These are phyloP conservation scores for Cynodonichthys magdalenae DNA, from an alignment of 2,797 vertebrate species.

Conservation along the genomic window DNA sequence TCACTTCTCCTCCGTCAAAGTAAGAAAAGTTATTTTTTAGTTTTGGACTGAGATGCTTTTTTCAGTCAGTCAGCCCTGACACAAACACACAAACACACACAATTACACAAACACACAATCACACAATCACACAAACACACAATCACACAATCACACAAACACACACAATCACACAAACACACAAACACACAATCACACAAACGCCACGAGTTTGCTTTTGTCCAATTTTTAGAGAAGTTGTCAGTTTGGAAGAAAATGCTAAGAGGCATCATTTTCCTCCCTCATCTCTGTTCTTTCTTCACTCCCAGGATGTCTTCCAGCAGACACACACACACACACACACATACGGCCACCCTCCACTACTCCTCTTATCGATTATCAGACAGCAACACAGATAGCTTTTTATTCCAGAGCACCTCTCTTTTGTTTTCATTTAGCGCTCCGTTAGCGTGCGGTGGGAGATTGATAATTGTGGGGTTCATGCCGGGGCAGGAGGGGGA, in stretches of 20 bases:
- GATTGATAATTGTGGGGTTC: constrained; percentile 58
- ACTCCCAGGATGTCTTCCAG: constrained; percentile 21
- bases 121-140: not conserved
- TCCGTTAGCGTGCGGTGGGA: constrained; percentile 50
- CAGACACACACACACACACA: constrained; percentile 22
- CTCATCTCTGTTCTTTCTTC: constrained; percentile 14
- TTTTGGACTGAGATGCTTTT: not conserved
- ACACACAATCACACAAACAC: not conserved
- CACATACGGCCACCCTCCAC: constrained; percentile 11
- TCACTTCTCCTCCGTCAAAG: constrained; percentile 1
- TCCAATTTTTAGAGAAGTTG: constrained; percentile 40
- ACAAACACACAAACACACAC: too few relatives aligned
- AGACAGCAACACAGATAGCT: constrained; percentile 46
- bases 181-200: constrained; percentile 1
- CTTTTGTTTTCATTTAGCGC: constrained; percentile 78
- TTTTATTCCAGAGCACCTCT: constrained; percentile 46
- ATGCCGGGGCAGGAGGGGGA: constrained; percentile 15
- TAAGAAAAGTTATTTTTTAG: not conserved
- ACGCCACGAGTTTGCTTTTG: constrained; percentile 20
- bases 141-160: not conserved
- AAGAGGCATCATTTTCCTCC: constrained; percentile 28
- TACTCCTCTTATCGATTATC: constrained; percentile 46
- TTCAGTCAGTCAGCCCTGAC: not conserved
- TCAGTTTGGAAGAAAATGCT: constrained; percentile 47
- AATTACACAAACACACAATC: not conserved